Evolutionary conservation across 92 coral and sea anemone genomes (phyloP), one percentile per base, ranked within the genome.

Genomic region (Porites lobata): DNA sequence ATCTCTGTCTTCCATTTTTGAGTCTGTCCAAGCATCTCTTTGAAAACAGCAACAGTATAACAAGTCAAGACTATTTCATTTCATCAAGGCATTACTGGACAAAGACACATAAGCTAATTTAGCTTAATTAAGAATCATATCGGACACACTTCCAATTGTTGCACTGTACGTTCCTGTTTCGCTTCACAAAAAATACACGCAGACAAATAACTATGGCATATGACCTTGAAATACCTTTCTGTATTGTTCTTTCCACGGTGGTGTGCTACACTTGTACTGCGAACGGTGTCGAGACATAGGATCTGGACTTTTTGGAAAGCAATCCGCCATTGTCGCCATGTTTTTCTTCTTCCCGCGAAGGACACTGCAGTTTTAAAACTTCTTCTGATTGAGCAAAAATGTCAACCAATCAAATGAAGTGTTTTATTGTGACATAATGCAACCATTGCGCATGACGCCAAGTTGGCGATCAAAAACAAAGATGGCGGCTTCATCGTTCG

Each of bases 241-340:
- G 81, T 98, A 98, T 64, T 96, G 94, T 75, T 98, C 99, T 89
- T 98, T 98, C 99, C 99, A 98, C 4, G 99, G 98, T 58, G 99
- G 99, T 8, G 99, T 98, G 73, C 96, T 89, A 84, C 93, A 90
- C 79, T 98, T 98, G 91, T 98, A 98, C 66, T 95, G 95, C 38
- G 92, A 84, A 24, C 96, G 94, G 84, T 94, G 98, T 2, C 95
- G 96, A 12, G 93, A 73, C 20, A 93, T 78, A 38, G 97, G 92
- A 75, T 98, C 94, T 6, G 98, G 93, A 79, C 89, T 92, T 76
- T 80, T 91, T 51, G 95, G 76, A 80, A 81, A 91, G 75, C 66
- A 77, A 24, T 67, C 80, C 20, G 70, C 91, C 80, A 76, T 90
- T 58, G 94, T 90, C 72, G 97, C 95, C 97, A 96, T 94, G 53